Conservation (phyloP, 2,888 invertebrate species). For the Unio pictorum region DNA sequence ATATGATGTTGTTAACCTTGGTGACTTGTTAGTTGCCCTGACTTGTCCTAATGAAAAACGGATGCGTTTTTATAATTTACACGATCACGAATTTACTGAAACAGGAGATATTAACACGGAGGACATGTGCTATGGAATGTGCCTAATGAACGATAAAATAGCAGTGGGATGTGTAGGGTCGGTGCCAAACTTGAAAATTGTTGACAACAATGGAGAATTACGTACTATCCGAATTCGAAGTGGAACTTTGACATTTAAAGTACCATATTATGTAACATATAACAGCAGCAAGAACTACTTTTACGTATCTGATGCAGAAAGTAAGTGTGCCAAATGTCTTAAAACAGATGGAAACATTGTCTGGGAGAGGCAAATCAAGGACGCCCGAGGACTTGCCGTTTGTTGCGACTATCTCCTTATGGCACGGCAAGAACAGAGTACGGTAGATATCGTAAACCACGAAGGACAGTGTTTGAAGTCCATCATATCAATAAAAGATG, state of each 20-base stretch:
- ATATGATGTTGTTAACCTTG: conserved; percentile 19
- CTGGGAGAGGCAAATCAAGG: conserved; percentile 25
- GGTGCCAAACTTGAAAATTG: not conserved
- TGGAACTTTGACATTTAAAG: too few species aligned
- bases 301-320: conserved; percentile 13
- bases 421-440: conserved; percentile 16
- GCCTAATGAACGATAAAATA: conserved; percentile 2
- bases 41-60: conserved; percentile 20
- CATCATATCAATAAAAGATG: conserved; percentile 14
- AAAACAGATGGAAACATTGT: conserved; percentile 9
- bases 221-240: too few species aligned
- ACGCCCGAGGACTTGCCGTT: conserved; percentile 13
- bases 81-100: conserved; percentile 8
- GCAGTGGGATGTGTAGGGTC: conserved; percentile 5
- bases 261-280: too few species aligned
- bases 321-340: conserved; percentile 15
- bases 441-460: conserved; percentile 19
- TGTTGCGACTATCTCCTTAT: conserved; percentile 16
- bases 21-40: conserved; percentile 13
- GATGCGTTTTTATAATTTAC: conserved; percentile 10
- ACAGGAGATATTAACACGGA: conserved; percentile 6
- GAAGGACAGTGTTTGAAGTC: conserved; percentile 26
- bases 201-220: not conserved
- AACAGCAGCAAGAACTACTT: too few species aligned
- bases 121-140: conserved; percentile 24